phyloP scores from a whole-genome alignment of 2,797 vertebrate genomes.

The Gallinago stenura region DNA sequence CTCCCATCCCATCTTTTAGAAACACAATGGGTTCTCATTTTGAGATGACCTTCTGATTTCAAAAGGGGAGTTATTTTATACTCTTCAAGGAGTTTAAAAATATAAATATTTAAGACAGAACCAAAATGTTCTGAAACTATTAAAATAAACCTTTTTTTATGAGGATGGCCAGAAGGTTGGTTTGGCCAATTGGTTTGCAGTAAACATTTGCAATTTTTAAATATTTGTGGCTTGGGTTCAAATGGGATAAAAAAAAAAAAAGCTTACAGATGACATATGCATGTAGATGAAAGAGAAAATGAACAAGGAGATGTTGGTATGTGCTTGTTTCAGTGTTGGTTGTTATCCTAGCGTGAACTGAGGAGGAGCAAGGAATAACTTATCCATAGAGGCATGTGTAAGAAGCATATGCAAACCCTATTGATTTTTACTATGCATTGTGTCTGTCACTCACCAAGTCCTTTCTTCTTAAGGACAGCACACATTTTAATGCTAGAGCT shows the following conservation, averaged over 20 bases:
- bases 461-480: neutral
- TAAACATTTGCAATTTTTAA: neutral
- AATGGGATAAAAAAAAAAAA: neutral
- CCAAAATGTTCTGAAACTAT: neutral
- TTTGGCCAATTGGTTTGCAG: neutral
- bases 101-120: neutral
- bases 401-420: neutral
- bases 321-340: neutral
- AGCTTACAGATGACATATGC: neutral
- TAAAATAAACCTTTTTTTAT: neutral
- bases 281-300: neutral
- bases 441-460: neutral
- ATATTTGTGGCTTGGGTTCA: neutral
- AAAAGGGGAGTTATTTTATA: neutral
- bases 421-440: neutral
- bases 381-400: neutral
- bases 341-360: neutral
- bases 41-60: neutral
- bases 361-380: neutral
- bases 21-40: neutral
- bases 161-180: neutral
- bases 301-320: neutral
- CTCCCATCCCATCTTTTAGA: neutral
- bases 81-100: neutral
- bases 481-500: neutral